A percentile compares a stretch with the other conserved stretches of the same genome.
Evolutionary conservation across 1,140 invertebrate genomes (phyloP).

Genomic region (Drosophila kikkawai): DNA sequence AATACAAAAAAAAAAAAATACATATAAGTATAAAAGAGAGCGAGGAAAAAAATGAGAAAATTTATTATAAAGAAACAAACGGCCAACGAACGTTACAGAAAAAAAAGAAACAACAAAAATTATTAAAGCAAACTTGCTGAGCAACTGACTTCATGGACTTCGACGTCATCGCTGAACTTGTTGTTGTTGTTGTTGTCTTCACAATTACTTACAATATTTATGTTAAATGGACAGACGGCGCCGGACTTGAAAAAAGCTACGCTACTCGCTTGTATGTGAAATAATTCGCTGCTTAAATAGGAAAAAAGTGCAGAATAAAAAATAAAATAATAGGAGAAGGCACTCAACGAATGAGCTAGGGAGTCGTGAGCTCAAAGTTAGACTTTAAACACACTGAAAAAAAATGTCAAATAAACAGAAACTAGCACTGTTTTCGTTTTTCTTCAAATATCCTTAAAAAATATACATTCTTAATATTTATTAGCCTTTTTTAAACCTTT

Average conservation of each 20-base stretch:
- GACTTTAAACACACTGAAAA: conserved; percentile 21
- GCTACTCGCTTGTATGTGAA: conserved; percentile 42
- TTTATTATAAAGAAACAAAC: conserved; percentile 39
- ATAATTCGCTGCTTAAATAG: conserved; percentile 54
- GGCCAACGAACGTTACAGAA: conserved; percentile 28
- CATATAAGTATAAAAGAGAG: conserved; percentile 30
- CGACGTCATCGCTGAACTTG: conserved; percentile 34
- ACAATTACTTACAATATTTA: conserved; percentile 82
- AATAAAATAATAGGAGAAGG: conserved; percentile 18
- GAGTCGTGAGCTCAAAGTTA: conserved; percentile 18
- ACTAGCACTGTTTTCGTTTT: no score
- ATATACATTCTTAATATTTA: no score
- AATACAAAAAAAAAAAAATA: conserved; percentile 25
- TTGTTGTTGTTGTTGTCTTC: conserved; percentile 49
- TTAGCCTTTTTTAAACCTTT: no score
- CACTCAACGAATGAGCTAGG: conserved; percentile 3
- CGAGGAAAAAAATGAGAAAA: conserved; percentile 54
- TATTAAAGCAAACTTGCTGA: conserved; percentile 78
- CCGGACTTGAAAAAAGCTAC: conserved; percentile 52
- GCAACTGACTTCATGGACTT: conserved; percentile 41
- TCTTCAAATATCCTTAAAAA: no score
- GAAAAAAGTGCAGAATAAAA: conserved; percentile 27
- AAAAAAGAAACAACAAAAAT: conserved; percentile 12
- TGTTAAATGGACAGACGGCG: conserved; percentile 79
- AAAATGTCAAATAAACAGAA: neutral